Percentiles rank a stretch among this genome's conserved stretches.
Evolutionary conservation across 2,888 invertebrate species (phyloP).

Genomic region (Octodonta nipae): DNA sequence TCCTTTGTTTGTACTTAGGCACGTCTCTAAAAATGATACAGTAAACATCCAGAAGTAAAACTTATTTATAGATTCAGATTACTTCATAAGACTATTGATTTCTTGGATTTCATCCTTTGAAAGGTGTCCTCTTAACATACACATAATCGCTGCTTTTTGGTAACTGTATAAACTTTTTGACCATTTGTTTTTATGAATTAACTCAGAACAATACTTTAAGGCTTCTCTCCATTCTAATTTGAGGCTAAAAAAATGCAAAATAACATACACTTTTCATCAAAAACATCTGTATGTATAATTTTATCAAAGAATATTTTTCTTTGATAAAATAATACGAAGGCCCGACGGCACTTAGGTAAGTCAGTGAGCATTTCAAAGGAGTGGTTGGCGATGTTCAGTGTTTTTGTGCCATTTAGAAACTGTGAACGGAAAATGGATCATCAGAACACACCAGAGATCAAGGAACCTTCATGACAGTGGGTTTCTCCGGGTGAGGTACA

Average conservation of each 20-base stretch:
- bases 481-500: too few relatives aligned
- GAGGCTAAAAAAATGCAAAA: conserved; percentile 41
- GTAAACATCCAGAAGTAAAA: not conserved
- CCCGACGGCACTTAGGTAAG: too few relatives aligned
- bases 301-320: too few relatives aligned
- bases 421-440: too few relatives aligned
- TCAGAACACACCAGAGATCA: too few relatives aligned
- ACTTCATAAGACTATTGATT: conserved; percentile 56
- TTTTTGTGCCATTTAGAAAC: too few relatives aligned
- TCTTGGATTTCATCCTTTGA: conserved; percentile 39
- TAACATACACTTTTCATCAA: too few relatives aligned
- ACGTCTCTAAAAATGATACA: conserved; percentile 48
- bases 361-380: too few relatives aligned
- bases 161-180: conserved; percentile 85
- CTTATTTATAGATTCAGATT: conserved; percentile 17
- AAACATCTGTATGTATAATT: too few relatives aligned
- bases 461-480: too few relatives aligned
- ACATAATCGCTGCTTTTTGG: conserved; percentile 70
- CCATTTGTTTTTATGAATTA: conserved; percentile 76
- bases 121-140: conserved; percentile 51
- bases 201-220: conserved; percentile 52
- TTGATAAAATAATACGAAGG: too few relatives aligned
- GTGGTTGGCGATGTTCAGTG: too few relatives aligned
- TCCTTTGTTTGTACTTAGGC: conserved; percentile 70
- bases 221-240: conserved; percentile 68